Conservation (phyloP, 2,113 vertebrate genomes). For the Anguilla rostrata region DNA sequence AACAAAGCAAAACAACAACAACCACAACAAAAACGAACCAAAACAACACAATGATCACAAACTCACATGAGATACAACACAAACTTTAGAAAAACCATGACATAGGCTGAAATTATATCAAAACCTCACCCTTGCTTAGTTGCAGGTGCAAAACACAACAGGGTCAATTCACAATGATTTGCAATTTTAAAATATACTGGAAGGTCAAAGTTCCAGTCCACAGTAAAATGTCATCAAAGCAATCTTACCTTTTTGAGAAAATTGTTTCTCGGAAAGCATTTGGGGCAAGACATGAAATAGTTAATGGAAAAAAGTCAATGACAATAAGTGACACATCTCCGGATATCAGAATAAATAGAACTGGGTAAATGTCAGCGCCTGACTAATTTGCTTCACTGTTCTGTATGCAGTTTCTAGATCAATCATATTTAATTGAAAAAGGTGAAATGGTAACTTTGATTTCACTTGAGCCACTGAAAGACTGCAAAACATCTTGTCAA, state of each 20-base stretch:
- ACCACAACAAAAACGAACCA: not conserved
- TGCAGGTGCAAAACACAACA: not conserved
- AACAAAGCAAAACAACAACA: not conserved
- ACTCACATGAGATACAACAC: not conserved
- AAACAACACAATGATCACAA: not conserved
- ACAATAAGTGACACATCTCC: not conserved
- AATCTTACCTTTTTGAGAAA: constrained; percentile 68
- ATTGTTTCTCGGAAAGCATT: constrained; percentile 68
- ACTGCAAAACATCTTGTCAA: not conserved
- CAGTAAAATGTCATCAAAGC: not conserved
- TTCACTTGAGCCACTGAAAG: not conserved
- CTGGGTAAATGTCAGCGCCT: not conserved
- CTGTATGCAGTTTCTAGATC: not conserved
- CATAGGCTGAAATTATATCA: not conserved
- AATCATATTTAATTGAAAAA: not conserved
- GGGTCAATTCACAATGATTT: not conserved
- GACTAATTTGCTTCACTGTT: not conserved
- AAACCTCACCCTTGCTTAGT: not conserved
- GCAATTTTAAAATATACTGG: not conserved
- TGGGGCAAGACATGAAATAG: constrained; percentile 55
- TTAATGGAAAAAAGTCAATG: not conserved
- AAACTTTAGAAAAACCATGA: not conserved
- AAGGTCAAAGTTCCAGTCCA: not conserved
- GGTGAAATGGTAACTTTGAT: too few species aligned
- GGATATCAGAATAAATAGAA: not conserved